Base-by-base conservation (phyloP, 2,797 vertebrate genomes). In the Malurus leucopterus region DNA sequence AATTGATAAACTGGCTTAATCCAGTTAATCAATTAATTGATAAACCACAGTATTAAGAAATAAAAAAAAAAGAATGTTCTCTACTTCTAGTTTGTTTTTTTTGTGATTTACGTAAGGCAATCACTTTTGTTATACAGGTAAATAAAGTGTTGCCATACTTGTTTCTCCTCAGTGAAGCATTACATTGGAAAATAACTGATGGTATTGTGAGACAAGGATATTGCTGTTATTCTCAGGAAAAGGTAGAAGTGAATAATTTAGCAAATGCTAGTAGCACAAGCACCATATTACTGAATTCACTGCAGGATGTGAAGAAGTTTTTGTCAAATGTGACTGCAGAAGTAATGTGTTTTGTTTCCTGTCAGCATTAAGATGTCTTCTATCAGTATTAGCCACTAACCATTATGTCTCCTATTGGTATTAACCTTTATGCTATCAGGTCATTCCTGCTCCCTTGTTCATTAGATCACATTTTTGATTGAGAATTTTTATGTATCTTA, bases 181-280 rank as follows among this genome's bases (percentile, higher is more conserved):
- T 95, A 93, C 90, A 84, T 95, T 94, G 90, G 95, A 96, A 97
- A 97, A 96, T 96, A 96, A 95, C 81, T 94, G 89, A 90, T 93
- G 95, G 80, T 95, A 67, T 93, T 84, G 92, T 79, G 79, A 91
- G 86, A 74, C 89, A 84, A 40, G 79, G 78, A 76, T 94, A 75
- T 72, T 83, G 82, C 90, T 87, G 72, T 88, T 96, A 95, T 95
- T 97, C 95, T 92, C 89, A 93, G 95, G 92, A 95, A 95, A 97
- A 93, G 81, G 88, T 86, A 84, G 88, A 83, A 93, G 84, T 95
- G 88, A 97, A 95, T 97, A 93, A 97, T 97, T 96, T 91, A 96
- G 92, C 59, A 89, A 91, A 91, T 95, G 71, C 92, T 97, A 94
- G 95, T 96, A 96, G 88, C 90, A 69, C 34, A 75, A 75, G 40